Base-by-base conservation (phyloP, 2,797 vertebrate genomes). In the Parauchenoglanis ngamensis region DNA sequence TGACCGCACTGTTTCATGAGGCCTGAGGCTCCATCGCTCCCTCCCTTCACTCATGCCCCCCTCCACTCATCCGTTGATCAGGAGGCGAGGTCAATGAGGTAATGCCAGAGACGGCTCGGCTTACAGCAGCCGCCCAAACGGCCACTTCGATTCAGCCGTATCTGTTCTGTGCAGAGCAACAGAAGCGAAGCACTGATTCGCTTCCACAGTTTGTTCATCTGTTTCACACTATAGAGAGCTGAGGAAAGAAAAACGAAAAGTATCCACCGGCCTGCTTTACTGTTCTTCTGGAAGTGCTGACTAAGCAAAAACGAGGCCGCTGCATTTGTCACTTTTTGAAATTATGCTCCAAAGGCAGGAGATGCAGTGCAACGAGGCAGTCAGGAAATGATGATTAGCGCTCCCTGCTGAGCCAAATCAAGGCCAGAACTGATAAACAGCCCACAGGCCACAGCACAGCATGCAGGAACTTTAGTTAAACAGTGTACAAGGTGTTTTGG, bases 81-180 rank as follows among this genome's bases (percentile, higher is more conserved):
- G 86, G 76, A 81, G 79, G 91, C 90, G 88, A 92, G 88, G 92
- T 91, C 89, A 91, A 94, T 93, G 93, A 91, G 92, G 82, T 92
- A 93, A 93, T 92, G 90, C 90, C 90, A 91, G 88, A 89, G 89
- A 89, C 88, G 83, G 85, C 86, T 86, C 86, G 79, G 85, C 87
- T 89, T 83, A 77, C 83, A 90, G 87, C 84, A 49, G 88, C 87
- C 77, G 77, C 61, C 59, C 67, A 88, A 91, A 93, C 19, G 63
- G 46, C 46, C 49, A 54, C 81, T 54, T 68, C n/a, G 17, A 31
- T 89, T 91, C 92, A 91, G 90, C 28, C 31, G 31, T 40, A 40
- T 44, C 49, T 57, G 67, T 70, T 54, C 61, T 35, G 81, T 4
- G 11, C 63, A 68, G 25, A 83, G 31, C 81, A 83, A 68, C 21